Base-by-base conservation (phyloP, 2,797 vertebrate species). In the Pseudochirops cupreus region DNA sequence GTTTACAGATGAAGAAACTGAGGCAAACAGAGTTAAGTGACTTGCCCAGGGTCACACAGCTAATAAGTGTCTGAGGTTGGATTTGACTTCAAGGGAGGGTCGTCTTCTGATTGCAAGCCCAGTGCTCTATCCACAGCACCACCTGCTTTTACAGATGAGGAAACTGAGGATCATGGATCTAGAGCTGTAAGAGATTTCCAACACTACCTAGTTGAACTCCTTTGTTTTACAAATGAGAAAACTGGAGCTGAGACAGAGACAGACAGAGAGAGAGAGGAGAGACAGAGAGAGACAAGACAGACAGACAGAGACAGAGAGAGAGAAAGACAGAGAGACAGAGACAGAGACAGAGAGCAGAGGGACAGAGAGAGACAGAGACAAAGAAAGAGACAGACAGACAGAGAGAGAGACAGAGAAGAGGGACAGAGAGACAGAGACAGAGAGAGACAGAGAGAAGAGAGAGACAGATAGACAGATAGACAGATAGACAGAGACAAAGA, bases 191-290 rank as follows among this genome's bases (percentile, higher is more conserved):
- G 16, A 74, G n/a, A 74, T 74, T 74, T 28, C 62, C 39, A 1
- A 6, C 28, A 28, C 50, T 54, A 67, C 56, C 5, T 55, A 56
- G 52, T 46, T 87, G 28, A 29, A 26, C 50, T 87, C 52, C 31
- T 28, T 33, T 53, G 56, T 74, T 96, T 97, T 91, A 56, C 52
- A 50, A 92, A 92, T 90, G 91, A 93, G 90, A 55, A 93, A 92
- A 94, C 82, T 91, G 56, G 94, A 53, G 53, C 53, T 53, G 53
- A 53, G 7, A 53, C 53, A 53, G 53, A 53, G 53, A 53, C 53
- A 53, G 53, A 53, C 53, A 53, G 53, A 53, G 53, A 53, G 6
- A 53, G 7, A 53, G 53, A 53, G 5, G 53, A 52, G 53, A 53
- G 53, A 53, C 53, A 53, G 7, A 53, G 53, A 9, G 53, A 53